phyloP scores from a whole-genome alignment of 2,888 invertebrate species.

The Philereme vetulata region DNA sequence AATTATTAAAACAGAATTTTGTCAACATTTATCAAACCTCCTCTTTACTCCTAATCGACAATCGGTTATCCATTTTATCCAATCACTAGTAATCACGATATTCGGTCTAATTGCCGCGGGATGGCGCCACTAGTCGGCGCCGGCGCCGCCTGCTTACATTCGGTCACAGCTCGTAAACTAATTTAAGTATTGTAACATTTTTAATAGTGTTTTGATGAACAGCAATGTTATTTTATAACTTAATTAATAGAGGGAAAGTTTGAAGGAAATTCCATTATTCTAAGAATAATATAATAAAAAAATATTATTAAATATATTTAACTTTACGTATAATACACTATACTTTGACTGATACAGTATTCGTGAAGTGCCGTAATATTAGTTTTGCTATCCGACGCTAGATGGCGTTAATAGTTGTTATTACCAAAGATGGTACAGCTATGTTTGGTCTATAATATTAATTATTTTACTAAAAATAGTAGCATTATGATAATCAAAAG shows the following conservation, averaged over 20 bases:
- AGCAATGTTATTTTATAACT: constrained; percentile 27
- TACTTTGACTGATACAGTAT: background rate
- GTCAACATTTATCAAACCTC: constrained; percentile 31
- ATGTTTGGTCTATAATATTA: no score
- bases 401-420: constrained; percentile 56
- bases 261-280: background rate
- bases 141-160: constrained; percentile 39
- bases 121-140: constrained; percentile 32
- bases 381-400: constrained; percentile 60
- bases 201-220: constrained; percentile 32
- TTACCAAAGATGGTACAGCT: no score
- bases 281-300: background rate
- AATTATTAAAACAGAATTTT: no score
- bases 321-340: background rate
- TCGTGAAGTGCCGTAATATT: background rate
- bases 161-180: constrained; percentile 38
- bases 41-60: constrained; percentile 37
- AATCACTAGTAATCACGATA: constrained; percentile 33
- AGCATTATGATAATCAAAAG: background rate
- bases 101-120: constrained; percentile 30
- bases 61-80: constrained; percentile 41
- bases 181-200: constrained; percentile 31
- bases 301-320: background rate
- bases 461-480: background rate
- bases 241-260: constrained; percentile 23